These are phyloP conservation scores for Greenwoodochromis staneri DNA, from an alignment of 2,113 vertebrate species.

Conservation along the genomic window DNA sequence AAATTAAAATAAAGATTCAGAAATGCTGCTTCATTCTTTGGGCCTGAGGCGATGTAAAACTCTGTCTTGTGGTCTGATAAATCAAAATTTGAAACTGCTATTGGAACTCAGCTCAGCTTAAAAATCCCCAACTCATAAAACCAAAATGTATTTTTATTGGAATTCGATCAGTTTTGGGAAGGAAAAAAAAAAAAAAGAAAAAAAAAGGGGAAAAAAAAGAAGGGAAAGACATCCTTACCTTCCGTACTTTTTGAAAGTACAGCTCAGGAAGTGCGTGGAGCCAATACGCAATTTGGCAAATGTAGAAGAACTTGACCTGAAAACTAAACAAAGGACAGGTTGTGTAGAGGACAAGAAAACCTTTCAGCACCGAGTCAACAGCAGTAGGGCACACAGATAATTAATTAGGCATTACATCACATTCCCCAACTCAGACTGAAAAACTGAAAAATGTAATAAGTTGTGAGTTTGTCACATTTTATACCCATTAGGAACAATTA, in stretches of 20 bases:
- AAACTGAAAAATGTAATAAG: background rate
- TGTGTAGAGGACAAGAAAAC: background rate
- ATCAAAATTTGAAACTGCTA: background rate
- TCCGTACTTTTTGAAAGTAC: conserved; percentile 80
- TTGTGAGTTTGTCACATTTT: background rate
- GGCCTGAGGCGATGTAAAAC: background rate
- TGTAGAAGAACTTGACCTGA: conserved; percentile 86
- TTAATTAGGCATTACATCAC: background rate
- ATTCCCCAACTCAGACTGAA: background rate
- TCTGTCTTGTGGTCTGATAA: background rate
- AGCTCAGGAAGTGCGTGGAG: conserved; percentile 80
- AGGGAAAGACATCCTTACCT: conserved; percentile 60
- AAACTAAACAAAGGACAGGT: conserved; percentile 67
- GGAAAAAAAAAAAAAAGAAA: background rate
- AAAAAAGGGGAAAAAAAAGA: rapidly evolving
- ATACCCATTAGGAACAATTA: background rate
- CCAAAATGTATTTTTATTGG: background rate
- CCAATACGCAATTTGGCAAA: conserved; percentile 87
- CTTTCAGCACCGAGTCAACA: background rate
- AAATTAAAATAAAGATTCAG: background rate
- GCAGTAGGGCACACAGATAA: background rate
- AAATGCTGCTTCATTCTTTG: background rate
- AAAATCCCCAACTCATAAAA: background rate
- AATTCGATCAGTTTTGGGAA: background rate
- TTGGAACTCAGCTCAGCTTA: background rate